Conservation (phyloP, 2,113 vertebrate species). For the Circaetus cinerascens region DNA sequence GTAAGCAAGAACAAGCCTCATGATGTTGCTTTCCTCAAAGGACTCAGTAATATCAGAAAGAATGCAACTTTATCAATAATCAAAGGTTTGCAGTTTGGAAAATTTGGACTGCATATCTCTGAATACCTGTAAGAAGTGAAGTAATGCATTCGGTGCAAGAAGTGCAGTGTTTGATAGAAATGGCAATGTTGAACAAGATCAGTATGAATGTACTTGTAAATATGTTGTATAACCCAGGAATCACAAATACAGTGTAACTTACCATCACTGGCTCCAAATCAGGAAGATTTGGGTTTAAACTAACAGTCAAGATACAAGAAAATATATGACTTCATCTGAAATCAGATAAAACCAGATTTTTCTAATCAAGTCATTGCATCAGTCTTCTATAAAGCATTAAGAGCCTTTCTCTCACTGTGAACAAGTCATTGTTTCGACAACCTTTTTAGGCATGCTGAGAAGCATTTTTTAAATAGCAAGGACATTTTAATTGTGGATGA, state of each 20-base stretch:
- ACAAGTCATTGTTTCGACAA: conserved; percentile 52
- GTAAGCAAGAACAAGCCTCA: neutral
- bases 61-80: neutral
- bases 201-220: neutral
- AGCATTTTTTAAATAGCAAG: conserved; percentile 71
- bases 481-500: conserved; percentile 74
- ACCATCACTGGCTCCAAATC: neutral
- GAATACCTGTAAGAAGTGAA: neutral
- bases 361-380: neutral
- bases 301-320: neutral
- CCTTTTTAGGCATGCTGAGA: conserved; percentile 56
- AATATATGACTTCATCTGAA: neutral
- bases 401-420: conserved; percentile 5
- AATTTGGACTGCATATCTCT: neutral
- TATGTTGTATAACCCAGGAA: neutral
- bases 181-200: neutral
- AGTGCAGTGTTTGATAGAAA: neutral
- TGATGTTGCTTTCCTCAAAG: neutral
- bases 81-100: neutral
- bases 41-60: neutral
- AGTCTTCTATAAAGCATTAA: conserved; percentile 22
- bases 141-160: neutral
- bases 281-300: neutral
- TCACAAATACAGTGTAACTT: neutral
- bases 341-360: neutral